These are phyloP conservation scores for Ypsolopha scabrella DNA, from an alignment of 2,888 invertebrate genomes.

Conservation along the genomic window DNA sequence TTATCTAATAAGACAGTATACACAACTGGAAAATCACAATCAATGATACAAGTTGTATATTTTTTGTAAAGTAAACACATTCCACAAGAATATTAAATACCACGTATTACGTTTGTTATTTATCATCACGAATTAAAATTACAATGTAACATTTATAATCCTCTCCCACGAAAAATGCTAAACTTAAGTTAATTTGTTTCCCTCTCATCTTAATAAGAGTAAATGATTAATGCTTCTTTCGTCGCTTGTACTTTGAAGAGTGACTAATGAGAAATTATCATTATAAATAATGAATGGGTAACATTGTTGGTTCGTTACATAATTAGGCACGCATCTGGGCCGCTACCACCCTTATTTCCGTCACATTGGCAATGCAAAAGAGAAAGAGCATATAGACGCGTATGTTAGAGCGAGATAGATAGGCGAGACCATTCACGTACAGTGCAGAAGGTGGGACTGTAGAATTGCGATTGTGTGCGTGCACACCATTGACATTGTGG, in stretches of 20 bases:
- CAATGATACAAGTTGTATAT: too few relatives aligned
- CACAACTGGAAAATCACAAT: too few relatives aligned
- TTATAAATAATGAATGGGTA: background rate
- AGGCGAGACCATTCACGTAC: too few relatives aligned
- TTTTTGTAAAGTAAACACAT: too few relatives aligned
- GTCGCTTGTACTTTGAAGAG: background rate
- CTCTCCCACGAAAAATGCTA: background rate
- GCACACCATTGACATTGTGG: too few relatives aligned
- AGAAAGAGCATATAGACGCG: too few relatives aligned
- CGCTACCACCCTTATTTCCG: background rate
- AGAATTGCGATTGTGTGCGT: too few relatives aligned
- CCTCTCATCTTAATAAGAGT: background rate
- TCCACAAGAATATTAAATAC: too few relatives aligned
- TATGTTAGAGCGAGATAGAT: too few relatives aligned
- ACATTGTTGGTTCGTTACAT: background rate
- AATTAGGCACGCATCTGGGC: background rate
- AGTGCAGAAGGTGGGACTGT: too few relatives aligned
- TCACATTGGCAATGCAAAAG: too few relatives aligned
- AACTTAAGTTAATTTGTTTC: background rate
- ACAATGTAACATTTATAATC: background rate
- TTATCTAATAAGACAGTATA: too few relatives aligned
- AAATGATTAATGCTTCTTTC: background rate
- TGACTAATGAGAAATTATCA: background rate
- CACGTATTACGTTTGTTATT: background rate
- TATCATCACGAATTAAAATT: background rate